Percentiles rank a stretch among this genome's conserved stretches.
These are phyloP conservation scores for Cetonia aurata DNA, from an alignment of 2,888 invertebrate species.

Conservation along the genomic window DNA sequence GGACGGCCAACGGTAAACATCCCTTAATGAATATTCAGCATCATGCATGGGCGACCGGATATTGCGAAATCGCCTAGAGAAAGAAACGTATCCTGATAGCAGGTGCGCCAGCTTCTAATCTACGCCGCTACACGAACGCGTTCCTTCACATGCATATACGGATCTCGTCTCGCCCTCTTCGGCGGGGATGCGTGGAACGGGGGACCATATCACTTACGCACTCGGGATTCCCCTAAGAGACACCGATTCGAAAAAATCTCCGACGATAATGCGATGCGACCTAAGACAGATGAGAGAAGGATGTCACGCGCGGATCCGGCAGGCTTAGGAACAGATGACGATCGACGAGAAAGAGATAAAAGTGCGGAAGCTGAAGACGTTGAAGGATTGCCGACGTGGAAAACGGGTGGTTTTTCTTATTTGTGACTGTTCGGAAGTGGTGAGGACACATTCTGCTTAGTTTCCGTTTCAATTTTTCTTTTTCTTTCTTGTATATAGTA, in stretches of 20 bases:
- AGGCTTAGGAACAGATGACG: conserved; percentile 59
- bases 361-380: conserved; percentile 57
- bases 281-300: conserved; percentile 61
- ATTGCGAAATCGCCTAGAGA: conserved; percentile 32
- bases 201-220: conserved; percentile 20
- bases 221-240: conserved; percentile 1
- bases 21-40: conserved; percentile 41
- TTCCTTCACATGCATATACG: conserved; percentile 23
- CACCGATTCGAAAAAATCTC: conserved; percentile 50
- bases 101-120: conserved; percentile 32
- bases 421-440: conserved; percentile 13
- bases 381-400: conserved; percentile 54
- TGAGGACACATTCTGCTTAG: conserved; percentile 1
- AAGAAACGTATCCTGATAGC: conserved; percentile 33
- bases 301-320: conserved; percentile 60
- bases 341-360: conserved; percentile 55
- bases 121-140: conserved; percentile 23
- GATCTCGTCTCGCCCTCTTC: conserved; percentile 16
- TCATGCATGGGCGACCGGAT: conserved; percentile 32
- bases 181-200: background rate
- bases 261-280: conserved; percentile 53
- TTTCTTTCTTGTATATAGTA: background rate
- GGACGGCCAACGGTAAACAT: conserved; percentile 33
- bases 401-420: conserved; percentile 30
- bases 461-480: conserved; percentile 3